A percentile compares a stretch with the other conserved stretches of the same genome.
Conservation (phyloP, 1,140 invertebrate species). For the Bradysia coprophila region DNA sequence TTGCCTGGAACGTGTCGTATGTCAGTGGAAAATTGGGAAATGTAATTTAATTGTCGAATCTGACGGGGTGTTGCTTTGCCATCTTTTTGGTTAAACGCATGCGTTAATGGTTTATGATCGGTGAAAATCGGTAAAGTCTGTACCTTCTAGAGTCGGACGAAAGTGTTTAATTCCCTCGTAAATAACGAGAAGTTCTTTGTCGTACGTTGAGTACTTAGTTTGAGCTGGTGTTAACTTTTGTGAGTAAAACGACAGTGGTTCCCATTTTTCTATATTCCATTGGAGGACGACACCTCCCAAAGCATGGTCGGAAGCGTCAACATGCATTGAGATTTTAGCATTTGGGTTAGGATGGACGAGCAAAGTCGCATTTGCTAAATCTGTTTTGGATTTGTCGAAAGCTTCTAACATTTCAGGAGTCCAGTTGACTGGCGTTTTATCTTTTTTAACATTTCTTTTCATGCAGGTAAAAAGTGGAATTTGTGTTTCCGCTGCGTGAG, state of each 20-base stretch:
- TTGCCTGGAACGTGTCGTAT: constrained; percentile 13
- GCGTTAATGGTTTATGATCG: constrained; percentile 24
- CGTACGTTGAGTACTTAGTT: constrained; percentile 14
- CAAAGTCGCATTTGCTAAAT: constrained; percentile 7
- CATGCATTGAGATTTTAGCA: constrained; percentile 1
- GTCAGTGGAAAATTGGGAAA: constrained; percentile 12
- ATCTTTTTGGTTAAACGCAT: constrained; percentile 7
- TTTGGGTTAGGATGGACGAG: constrained; percentile 1
- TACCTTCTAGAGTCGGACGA: constrained; percentile 13
- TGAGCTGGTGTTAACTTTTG: constrained; percentile 8
- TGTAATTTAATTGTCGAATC: constrained; percentile 12
- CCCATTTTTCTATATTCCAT: constrained; percentile 4
- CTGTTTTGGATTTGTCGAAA: constrained; percentile 10
- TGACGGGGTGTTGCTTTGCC: constrained; percentile 9
- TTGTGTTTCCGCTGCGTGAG: background rate
- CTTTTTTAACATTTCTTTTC: constrained; percentile 5
- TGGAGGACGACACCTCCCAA: constrained; percentile 9
- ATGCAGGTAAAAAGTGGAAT: constrained; percentile 4
- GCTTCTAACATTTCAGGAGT: constrained; percentile 6
- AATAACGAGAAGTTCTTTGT: constrained; percentile 18
- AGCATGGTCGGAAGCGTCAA: constrained; percentile 7
- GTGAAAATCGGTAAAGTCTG: constrained; percentile 15
- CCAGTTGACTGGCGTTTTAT: constrained; percentile 9
- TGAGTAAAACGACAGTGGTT: constrained; percentile 14
- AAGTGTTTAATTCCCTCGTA: constrained; percentile 16